Percentiles rank a stretch among this genome's conserved stretches.
Evolutionary conservation across 1,140 invertebrate genomes (phyloP).

Genomic region (Hydropsyche tenuis): DNA sequence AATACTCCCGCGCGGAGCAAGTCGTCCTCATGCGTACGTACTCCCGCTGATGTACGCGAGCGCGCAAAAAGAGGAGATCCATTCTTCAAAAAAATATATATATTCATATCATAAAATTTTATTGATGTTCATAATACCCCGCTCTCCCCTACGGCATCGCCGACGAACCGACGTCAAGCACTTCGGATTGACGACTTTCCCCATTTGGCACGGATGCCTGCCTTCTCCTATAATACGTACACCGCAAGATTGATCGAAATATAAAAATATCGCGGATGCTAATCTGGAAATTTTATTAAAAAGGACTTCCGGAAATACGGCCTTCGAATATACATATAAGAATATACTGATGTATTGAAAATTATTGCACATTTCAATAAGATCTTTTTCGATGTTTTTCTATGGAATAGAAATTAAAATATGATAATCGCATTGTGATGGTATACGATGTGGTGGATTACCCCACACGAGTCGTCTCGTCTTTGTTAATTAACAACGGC

Average conservation of each 20-base stretch:
- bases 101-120: constrained; percentile 50
- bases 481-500: constrained; percentile 37
- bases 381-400: neutral
- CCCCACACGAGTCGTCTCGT: constrained; percentile 25
- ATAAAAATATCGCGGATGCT: constrained; percentile 22
- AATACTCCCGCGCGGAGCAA: constrained; percentile 40
- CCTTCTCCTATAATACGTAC: neutral
- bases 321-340: too few relatives aligned
- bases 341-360: too few relatives aligned
- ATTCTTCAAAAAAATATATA: constrained; percentile 48
- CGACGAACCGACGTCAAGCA: neutral
- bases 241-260: constrained; percentile 46
- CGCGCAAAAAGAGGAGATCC: constrained; percentile 38
- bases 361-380: neutral
- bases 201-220: constrained; percentile 38
- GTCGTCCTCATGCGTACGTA: neutral
- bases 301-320: too few relatives aligned
- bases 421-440: constrained; percentile 14
- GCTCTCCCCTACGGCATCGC: constrained; percentile 1
- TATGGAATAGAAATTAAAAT: too few relatives aligned
- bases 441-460: constrained; percentile 6
- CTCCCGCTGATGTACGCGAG: neutral
- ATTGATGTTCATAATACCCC: constrained; percentile 48
- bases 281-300: neutral
- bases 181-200: constrained; percentile 44